phyloP scores from a whole-genome alignment of 1,140 invertebrate species.

The Formica selysi region DNA sequence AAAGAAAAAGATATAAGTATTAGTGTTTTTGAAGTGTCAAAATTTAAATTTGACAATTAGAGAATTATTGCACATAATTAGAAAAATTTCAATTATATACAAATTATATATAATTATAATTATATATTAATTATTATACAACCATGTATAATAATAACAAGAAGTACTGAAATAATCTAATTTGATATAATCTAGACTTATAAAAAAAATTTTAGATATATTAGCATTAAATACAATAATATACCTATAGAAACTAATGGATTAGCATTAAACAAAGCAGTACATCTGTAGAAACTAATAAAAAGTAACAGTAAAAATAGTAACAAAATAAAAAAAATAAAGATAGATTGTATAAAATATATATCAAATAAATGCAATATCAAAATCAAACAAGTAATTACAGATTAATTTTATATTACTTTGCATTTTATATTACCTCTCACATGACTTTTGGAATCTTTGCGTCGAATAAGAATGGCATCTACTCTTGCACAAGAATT shows the following conservation, averaged over 20 bases:
- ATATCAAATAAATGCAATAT: not conserved
- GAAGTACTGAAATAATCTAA: not conserved
- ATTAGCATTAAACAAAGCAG: no score
- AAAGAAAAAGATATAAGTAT: not conserved
- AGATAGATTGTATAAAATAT: not conserved
- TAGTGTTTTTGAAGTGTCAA: not conserved
- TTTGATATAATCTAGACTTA: slow-evolving; percentile 17
- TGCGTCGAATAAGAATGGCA: slow-evolving; percentile 88
- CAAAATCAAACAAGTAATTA: not conserved
- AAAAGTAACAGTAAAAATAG: no score
- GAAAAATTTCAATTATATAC: not conserved
- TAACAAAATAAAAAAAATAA: not conserved
- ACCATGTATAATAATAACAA: not conserved
- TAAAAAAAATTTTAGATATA: not conserved
- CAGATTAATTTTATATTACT: slow-evolving; percentile 22
- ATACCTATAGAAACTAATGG: not conserved
- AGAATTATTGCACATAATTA: slow-evolving; percentile 15
- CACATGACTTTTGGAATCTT: slow-evolving; percentile 90
- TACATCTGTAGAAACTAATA: not conserved
- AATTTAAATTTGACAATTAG: not conserved
- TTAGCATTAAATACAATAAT: not conserved
- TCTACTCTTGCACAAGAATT: slow-evolving; percentile 89
- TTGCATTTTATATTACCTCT: slow-evolving; percentile 87
- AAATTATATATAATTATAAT: not conserved
- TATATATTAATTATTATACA: no score